Evolutionary conservation across 2,888 invertebrate genomes (phyloP).

Genomic region (Hydriomena furcata): DNA sequence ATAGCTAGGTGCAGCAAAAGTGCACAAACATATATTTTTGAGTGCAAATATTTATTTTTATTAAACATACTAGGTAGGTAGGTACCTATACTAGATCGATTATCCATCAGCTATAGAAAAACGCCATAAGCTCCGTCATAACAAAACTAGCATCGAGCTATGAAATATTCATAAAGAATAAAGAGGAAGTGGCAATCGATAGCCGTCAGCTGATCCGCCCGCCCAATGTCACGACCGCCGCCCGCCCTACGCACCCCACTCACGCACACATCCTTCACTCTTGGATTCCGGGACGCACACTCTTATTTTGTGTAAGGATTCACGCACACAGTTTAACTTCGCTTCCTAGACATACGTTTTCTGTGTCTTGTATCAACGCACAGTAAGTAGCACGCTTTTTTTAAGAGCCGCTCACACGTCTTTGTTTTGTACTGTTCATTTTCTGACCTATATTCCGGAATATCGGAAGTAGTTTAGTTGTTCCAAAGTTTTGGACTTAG

Average conservation of each 20-base stretch:
- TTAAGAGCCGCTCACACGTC: not conserved
- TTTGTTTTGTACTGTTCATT: constrained; percentile 20
- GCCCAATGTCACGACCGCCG: constrained; percentile 77
- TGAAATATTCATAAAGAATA: constrained; percentile 77
- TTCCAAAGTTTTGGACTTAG: constrained; percentile 4
- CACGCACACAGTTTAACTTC: constrained; percentile 14
- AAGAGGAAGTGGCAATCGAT: constrained; percentile 78
- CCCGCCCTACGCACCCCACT: constrained; percentile 42
- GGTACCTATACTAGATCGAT: not conserved
- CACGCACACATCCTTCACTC: not conserved
- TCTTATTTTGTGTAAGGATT: not conserved
- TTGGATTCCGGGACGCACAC: constrained; percentile 36
- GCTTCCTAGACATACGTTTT: not conserved
- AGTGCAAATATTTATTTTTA: not conserved
- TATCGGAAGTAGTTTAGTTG: constrained; percentile 5
- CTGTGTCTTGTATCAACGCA: not conserved
- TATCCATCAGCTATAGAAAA: not conserved
- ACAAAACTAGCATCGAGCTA: constrained; percentile 51
- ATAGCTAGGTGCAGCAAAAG: too few species aligned
- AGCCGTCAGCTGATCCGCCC: constrained; percentile 77
- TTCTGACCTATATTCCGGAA: constrained; percentile 29
- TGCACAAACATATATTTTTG: too few species aligned
- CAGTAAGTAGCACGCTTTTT: constrained; percentile 17
- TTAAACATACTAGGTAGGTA: too few species aligned
- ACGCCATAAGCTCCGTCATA: constrained; percentile 44